A percentile compares a stretch with the other conserved stretches of the same genome.
Conservation (phyloP, 2,888 invertebrate species). For the Dolichopus griseipennis region DNA sequence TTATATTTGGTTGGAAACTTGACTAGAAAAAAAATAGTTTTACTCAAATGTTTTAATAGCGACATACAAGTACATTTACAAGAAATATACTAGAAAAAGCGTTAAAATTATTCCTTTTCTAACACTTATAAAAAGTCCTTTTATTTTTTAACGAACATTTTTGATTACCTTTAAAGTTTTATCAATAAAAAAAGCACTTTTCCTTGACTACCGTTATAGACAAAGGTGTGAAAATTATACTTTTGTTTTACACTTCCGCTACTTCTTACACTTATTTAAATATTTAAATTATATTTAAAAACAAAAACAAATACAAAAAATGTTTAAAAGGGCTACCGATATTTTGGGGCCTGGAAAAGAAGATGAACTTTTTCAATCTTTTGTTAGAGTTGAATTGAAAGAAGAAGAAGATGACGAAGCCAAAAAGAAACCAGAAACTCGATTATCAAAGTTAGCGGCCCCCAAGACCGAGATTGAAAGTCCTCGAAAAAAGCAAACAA, state of each 20-base stretch:
- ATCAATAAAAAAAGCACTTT: background rate
- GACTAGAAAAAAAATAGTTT: background rate
- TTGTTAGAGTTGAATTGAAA: constrained; percentile 59
- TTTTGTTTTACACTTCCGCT: background rate
- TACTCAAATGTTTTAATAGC: too few species aligned
- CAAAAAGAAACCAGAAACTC: constrained; percentile 19
- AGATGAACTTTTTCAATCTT: constrained; percentile 70
- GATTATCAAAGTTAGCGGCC: constrained; percentile 18
- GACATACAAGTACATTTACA: too few species aligned
- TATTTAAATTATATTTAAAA: too few species aligned
- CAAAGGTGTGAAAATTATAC: background rate
- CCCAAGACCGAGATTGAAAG: constrained; percentile 26
- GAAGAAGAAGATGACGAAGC: constrained; percentile 46
- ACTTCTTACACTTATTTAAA: too few species aligned
- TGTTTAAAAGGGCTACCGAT: constrained; percentile 47
- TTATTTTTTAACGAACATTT: too few species aligned
- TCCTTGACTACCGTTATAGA: background rate
- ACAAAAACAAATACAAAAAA: constrained; percentile 17
- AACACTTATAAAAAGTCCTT: background rate
- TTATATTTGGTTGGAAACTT: background rate
- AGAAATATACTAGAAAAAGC: background rate
- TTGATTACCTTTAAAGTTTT: background rate
- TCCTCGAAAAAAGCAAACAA: constrained; percentile 17
- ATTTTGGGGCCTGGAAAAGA: constrained; percentile 61
- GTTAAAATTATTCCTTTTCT: background rate